A percentile compares a stretch with the other conserved stretches of the same genome.
Conservation (phyloP, 2,888 invertebrate species). For the Tuta absoluta region DNA sequence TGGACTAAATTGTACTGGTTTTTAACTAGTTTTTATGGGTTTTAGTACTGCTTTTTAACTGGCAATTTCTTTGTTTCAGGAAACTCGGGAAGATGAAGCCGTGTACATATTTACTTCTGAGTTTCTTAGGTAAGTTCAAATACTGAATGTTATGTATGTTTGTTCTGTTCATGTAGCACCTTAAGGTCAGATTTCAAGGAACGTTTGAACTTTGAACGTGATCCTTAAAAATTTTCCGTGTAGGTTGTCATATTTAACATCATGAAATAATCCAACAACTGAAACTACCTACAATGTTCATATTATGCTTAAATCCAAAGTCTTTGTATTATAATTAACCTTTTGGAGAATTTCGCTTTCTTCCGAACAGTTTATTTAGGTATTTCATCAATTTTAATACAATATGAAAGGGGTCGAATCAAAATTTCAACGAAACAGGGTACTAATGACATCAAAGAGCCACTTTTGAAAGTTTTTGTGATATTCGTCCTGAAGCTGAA, state of each 20-base stretch:
- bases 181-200: too few relatives aligned
- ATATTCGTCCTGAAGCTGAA: slow-evolving; percentile 27
- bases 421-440: slow-evolving; percentile 2
- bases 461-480: neutral
- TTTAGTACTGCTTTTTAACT: slow-evolving; percentile 23
- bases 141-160: slow-evolving; percentile 1
- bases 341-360: too few relatives aligned
- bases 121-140: slow-evolving; percentile 73
- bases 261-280: too few relatives aligned
- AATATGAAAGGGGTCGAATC: neutral
- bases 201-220: too few relatives aligned
- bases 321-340: too few relatives aligned
- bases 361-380: neutral
- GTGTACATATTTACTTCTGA: slow-evolving; percentile 73
- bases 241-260: too few relatives aligned
- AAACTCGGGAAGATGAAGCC: slow-evolving; percentile 73
- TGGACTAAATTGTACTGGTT: slow-evolving; percentile 8
- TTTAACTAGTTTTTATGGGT: slow-evolving; percentile 22
- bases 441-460: slow-evolving; percentile 15
- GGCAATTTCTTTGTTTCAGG: slow-evolving; percentile 60
- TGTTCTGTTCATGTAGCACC: neutral
- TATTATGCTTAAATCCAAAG: too few relatives aligned
- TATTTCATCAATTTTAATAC: neutral
- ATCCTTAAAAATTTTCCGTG: too few relatives aligned
- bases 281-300: too few relatives aligned